Evolutionary conservation across 2,888 invertebrate genomes (phyloP).

Genomic region (Cotesia congregata): DNA sequence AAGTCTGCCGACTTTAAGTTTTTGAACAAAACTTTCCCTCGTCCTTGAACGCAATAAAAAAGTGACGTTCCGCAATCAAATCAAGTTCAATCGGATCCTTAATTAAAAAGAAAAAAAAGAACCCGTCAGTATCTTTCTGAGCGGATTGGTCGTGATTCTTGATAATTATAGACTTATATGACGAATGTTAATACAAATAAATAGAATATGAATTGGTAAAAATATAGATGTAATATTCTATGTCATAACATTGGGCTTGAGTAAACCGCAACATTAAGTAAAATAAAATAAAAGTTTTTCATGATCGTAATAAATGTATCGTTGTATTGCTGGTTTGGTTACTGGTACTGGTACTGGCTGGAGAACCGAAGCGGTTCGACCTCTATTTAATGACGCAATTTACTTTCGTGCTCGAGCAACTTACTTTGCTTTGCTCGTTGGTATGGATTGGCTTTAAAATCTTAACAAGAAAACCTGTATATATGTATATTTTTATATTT

Average conservation of each 20-base stretch:
- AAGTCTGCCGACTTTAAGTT: background rate
- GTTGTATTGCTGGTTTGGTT: background rate
- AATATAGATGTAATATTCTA: background rate
- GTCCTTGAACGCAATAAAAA: background rate
- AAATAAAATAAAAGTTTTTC: conserved; percentile 43
- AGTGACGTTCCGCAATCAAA: background rate
- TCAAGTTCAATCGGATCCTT: background rate
- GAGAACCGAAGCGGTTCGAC: conserved; percentile 52
- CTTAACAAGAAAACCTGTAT: background rate
- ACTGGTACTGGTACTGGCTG: conserved; percentile 5
- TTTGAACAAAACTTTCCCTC: background rate
- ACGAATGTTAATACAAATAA: background rate
- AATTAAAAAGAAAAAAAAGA: background rate
- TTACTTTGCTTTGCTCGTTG: background rate
- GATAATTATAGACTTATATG: background rate
- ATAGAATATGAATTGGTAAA: background rate
- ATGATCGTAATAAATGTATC: conserved; percentile 45
- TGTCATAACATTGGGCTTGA: background rate
- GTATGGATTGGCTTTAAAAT: conserved; percentile 10
- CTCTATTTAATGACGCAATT: conserved; percentile 60
- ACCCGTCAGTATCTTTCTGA: background rate
- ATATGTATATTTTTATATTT: background rate
- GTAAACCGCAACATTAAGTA: background rate
- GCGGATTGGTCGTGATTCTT: background rate
- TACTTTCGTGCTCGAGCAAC: conserved; percentile 56